Evolutionary conservation across 2,888 invertebrate genomes (phyloP), one percentile per base, ranked within the genome.

Genomic region (Anoplius nigerrimus): DNA sequence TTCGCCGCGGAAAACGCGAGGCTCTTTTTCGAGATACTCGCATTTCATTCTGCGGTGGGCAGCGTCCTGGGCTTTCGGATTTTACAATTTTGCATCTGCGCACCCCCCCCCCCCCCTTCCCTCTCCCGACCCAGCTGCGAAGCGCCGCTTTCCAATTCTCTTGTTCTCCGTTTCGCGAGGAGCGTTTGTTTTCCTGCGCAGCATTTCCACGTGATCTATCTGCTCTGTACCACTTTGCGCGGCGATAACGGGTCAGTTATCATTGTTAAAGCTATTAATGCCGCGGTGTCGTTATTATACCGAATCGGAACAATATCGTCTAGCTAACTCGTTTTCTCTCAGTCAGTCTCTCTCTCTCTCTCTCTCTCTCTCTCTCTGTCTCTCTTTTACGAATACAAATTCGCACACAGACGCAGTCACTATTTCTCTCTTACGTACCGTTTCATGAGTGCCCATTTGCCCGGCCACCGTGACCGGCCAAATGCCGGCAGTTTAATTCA

Each of bases 211-310:
- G 61, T 46, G 60, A 66, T 75, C 73, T 69, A 68, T 69, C 75
- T 65, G 64, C 58, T 57, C 63, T 71, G 71, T 66, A 61, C 57
- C 65, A 76, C 64, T 74, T 74, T 63, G 62, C 53, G 27, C 52
- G 34, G 56, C 71, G 71, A 75, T 78, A 78, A 75, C 66, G 54
- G 45, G 61, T 66, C 15, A 69, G 64, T 78, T 79, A 78, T 76
- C 69, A 68, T 72, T 68, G 70, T 76, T 72, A 76, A 62, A 62
- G 69, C 66, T 71, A 66, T 68, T 63, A 74, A 56, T 60, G 62
- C 43, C 61, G 64, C 48, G 54, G 48, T 66, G 59, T 58, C 69
- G 67, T 46, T 61, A 69, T 74, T 63, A 62, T 59, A 58, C 34
- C 62, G 63, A 42, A 46, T 15, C 15, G 53, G 46, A 54, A 62